Percentiles rank a stretch among this genome's conserved stretches.
Conservation (phyloP, 64 coral and sea anemone genomes). For the Pocillopora verrucosa region DNA sequence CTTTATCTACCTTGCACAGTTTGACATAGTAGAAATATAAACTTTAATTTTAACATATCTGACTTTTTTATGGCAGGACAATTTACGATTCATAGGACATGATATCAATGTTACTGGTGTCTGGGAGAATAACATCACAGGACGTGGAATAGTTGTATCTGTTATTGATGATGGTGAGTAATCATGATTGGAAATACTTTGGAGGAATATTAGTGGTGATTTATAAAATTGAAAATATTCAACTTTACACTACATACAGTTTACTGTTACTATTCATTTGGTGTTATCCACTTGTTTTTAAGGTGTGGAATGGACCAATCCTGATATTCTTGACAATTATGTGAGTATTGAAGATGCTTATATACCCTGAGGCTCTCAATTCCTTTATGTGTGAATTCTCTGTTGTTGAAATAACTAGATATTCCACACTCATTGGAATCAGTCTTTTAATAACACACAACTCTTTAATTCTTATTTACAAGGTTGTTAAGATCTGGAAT, state of each 20-base stretch:
- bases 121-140: constrained; percentile 95
- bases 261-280: neutral
- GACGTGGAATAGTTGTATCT: constrained; percentile 86
- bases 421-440: no score
- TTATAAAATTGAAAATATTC: neutral
- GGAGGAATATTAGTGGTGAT: no score
- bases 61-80: constrained; percentile 58
- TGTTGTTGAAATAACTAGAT: neutral
- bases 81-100: constrained; percentile 89
- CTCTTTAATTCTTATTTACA: no score
- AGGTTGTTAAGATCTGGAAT: no score
- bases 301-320: constrained; percentile 99
- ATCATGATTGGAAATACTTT: no score
- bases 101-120: constrained; percentile 98
- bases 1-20: no score
- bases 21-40: no score
- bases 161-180: constrained; percentile 97
- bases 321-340: constrained; percentile 99
- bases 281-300: neutral
- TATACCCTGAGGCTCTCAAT: neutral
- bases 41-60: no score
- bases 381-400: neutral
- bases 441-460: no score
- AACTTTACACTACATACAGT: no score
- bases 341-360: constrained; percentile 57